These are phyloP conservation scores for Nephrotoma flavescens DNA, from an alignment of 2,888 invertebrate species.

Conservation along the genomic window DNA sequence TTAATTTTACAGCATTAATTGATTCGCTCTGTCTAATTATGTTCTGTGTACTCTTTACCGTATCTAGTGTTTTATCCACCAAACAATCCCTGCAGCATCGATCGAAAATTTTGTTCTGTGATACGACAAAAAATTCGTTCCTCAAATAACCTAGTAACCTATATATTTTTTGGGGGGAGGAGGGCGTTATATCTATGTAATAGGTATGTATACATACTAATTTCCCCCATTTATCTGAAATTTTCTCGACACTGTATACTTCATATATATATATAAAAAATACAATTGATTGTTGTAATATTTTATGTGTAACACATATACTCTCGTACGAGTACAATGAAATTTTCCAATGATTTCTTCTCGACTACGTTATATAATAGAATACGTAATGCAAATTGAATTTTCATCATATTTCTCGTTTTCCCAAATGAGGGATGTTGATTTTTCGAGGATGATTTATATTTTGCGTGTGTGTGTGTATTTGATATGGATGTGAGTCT, in stretches of 20 bases:
- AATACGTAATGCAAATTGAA: not conserved
- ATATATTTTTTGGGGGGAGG: not conserved
- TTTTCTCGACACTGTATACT: not conserved
- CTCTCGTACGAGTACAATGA: not conserved
- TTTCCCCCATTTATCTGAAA: not conserved
- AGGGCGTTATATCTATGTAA: not conserved
- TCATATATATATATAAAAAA: not conserved
- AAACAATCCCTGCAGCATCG: not conserved
- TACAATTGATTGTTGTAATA: not conserved
- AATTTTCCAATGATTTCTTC: not conserved
- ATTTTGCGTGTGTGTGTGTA: not conserved
- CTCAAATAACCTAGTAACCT: not conserved
- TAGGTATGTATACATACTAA: not conserved
- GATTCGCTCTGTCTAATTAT: not conserved
- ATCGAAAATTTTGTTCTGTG: not conserved
- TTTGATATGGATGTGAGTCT: not conserved
- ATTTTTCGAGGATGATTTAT: not conserved
- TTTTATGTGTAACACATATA: not conserved
- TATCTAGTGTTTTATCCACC: not conserved
- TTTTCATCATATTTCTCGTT: not conserved
- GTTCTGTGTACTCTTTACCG: not conserved
- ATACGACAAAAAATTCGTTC: not conserved
- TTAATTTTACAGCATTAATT: not conserved
- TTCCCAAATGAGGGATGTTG: not conserved
- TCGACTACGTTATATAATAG: not conserved